A percentile compares a stretch with the other conserved stretches of the same genome.
Evolutionary conservation across 2,888 invertebrate species (phyloP).

Genomic region (Drosophila paranaensis): DNA sequence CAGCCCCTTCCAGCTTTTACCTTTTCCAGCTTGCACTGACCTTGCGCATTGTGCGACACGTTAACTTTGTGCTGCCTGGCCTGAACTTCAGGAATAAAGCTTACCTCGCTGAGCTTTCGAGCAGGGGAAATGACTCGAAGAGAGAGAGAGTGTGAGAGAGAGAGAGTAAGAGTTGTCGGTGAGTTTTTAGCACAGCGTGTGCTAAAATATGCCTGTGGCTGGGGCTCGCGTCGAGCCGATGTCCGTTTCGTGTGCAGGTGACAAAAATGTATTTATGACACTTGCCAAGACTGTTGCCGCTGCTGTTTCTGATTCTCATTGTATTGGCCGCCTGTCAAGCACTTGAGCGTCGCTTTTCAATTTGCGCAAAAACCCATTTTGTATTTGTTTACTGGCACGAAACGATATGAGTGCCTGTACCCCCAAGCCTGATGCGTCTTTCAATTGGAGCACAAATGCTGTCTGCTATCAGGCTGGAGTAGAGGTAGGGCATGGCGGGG

Average conservation of each 20-base stretch:
- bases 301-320: constrained; percentile 40
- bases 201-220: constrained; percentile 26
- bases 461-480: background rate
- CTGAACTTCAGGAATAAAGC: constrained; percentile 78
- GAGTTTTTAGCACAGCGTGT: constrained; percentile 44
- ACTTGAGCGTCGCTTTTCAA: constrained; percentile 52
- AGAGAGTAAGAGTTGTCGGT: constrained; percentile 4
- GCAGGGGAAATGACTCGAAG: constrained; percentile 54
- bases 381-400: constrained; percentile 72
- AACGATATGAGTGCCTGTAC: constrained; percentile 63
- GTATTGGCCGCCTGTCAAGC: constrained; percentile 32
- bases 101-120: constrained; percentile 61
- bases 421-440: constrained; percentile 32
- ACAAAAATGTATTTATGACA: constrained; percentile 61
- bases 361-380: constrained; percentile 38
- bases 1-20: constrained; percentile 55
- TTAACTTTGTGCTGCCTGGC: constrained; percentile 56
- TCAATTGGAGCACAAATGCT: constrained; percentile 37
- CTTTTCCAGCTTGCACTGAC: constrained; percentile 78
- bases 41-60: constrained; percentile 73
- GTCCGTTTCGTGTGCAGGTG: constrained; percentile 55
- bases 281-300: constrained; percentile 43
- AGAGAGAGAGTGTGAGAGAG: constrained; percentile 1
- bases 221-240: constrained; percentile 9
- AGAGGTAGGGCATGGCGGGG: background rate